Base-by-base conservation (phyloP, 2,888 invertebrate genomes). In the Pandemis corylana region DNA sequence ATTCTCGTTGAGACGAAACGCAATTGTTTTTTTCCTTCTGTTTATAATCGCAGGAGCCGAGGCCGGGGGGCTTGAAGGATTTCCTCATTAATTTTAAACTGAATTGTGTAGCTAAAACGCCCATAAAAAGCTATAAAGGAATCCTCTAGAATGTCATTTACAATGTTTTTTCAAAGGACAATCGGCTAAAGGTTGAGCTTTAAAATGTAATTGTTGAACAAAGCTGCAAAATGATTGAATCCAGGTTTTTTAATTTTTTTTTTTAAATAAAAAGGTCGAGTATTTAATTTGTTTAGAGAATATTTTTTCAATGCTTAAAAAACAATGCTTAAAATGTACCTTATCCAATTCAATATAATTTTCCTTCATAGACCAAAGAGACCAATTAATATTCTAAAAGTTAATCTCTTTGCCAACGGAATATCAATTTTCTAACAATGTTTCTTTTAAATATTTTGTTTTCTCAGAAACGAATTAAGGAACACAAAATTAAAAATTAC, bases 81-180 rank as follows among this genome's bases (percentile, higher is more conserved):
- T 85, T 84, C 80, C 84, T 87, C 82, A 83, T 87, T 86, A 86
- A 86, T 86, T 83, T 79, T 78, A 85, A 83, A 82, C 78, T 78
- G 83, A 82, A 85, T 84, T 82, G 80, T 77, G 80, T 78, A 81
- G 62, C 71, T 73, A 71, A 75, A 70, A 76, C 51, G 68, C 42
- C 56, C 41, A 51, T 70, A 67, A 75, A 75, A 65, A 44, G 61
- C 42, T 70, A 66, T 62, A 75, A 75, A 64, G 53, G 49, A 63
- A 51, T 68, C 68, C 68, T 72, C 28, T 49, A 63, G 41, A 68
- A 68, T 64, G 68, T 75, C 67, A 59, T 68, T 75, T 68, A 68
- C 46, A 68, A 36, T 68, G 68, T 49, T 73, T 56, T 65, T 64
- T 69, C 28, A 74, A 73, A 74, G 59, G 51, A 64, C n/a, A 20